phyloP scores from a whole-genome alignment of 2,888 invertebrate species.

The Dasysyrphus tricinctus region DNA sequence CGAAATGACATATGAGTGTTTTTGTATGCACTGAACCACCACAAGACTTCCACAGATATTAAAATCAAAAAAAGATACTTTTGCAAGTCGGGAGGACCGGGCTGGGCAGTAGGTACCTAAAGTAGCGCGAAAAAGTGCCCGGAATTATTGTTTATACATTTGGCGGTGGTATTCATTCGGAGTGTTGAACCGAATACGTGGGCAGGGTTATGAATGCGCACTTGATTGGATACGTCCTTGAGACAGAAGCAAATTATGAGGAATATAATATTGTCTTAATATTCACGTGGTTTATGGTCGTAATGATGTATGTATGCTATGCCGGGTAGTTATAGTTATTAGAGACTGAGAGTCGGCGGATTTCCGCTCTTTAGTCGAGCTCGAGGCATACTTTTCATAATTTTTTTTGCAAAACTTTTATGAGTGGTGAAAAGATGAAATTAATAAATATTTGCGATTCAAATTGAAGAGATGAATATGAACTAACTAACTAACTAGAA shows the following conservation, averaged over 20 bases:
- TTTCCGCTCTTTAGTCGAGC: slow-evolving; percentile 60
- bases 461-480: slow-evolving; percentile 21
- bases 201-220: slow-evolving; percentile 57
- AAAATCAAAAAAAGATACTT: slow-evolving; percentile 21
- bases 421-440: slow-evolving; percentile 32
- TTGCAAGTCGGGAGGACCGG: slow-evolving; percentile 15
- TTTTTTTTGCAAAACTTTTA: slow-evolving; percentile 21
- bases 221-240: slow-evolving; percentile 73
- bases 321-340: slow-evolving; percentile 5
- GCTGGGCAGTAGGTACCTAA: background rate
- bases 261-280: slow-evolving; percentile 53
- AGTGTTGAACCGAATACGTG: slow-evolving; percentile 68
- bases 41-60: slow-evolving; percentile 20
- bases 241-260: slow-evolving; percentile 69
- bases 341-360: slow-evolving; percentile 46
- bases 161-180: background rate
- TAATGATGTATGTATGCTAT: background rate
- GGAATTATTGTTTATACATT: slow-evolving; percentile 35
- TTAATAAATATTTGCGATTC: slow-evolving; percentile 19
- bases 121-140: slow-evolving; percentile 37
- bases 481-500: background rate
- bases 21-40: slow-evolving; percentile 26
- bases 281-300: slow-evolving; percentile 24
- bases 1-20: slow-evolving; percentile 50
- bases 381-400: slow-evolving; percentile 28